Evolutionary conservation across 2,113 vertebrate genomes (phyloP), one percentile per base, ranked within the genome.

Genomic region (Podiceps cristatus): DNA sequence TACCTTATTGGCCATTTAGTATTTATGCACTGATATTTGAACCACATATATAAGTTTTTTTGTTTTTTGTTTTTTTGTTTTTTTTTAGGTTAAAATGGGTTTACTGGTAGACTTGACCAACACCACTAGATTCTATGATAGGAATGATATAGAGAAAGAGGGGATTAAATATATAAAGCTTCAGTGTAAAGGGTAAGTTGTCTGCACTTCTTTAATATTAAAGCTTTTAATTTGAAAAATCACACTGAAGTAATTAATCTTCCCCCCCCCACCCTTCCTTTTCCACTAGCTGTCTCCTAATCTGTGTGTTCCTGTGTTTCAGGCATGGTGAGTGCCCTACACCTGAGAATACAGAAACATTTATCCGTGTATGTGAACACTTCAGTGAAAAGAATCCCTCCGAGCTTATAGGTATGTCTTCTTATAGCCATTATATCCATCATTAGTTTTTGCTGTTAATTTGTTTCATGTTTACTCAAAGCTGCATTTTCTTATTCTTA

Each of bases 81-180:
- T 86, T 75, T 87, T 95, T 55, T 85, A 99, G 99, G 99, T 99
- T 84, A 99, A 99, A 98, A 99, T 99, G 99, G 99, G 99, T 91
- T 98, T 99, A 93, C 98, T 99, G 86, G 97, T 99, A 71, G 99
- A 99, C 94, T 97, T 99, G 98, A 99, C 99, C 23, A 99, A 99
- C 97, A 99, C 99, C 19, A 99, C 98, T 62, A 98, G 99, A 91
- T 99, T 99, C 96, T 99, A 99, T 97, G 99, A 99, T 49, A 98
- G 98, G 85, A 98, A 98, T 23, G 99, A 99, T 93, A 99, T 99
- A 91, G 99, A 99, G 96, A 99, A 99, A 97, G 99, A 99, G 74
- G 99, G 99, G 73, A 99, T 99, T 89, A 99, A 98, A 98, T 99
- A 99, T 55, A 98, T 99, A 94, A 99, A 99, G 89, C 99, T 99